A percentile compares a stretch with the other conserved stretches of the same genome.
These are phyloP conservation scores for Proteles cristata DNA, from an alignment of 2,113 vertebrate genomes.

Conservation along the genomic window DNA sequence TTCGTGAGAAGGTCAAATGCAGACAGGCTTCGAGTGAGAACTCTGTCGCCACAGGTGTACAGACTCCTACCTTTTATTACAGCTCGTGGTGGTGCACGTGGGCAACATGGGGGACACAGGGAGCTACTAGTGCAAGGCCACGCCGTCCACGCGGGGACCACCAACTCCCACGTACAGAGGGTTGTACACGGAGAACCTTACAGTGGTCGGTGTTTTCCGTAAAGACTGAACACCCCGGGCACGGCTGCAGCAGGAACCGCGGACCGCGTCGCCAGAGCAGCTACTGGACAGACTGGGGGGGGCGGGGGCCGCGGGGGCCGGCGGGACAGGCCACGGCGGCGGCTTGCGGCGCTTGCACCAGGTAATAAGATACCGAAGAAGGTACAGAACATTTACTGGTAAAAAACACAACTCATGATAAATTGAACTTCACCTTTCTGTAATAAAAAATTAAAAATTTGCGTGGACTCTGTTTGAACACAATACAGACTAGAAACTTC, in stretches of 20 bases:
- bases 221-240: constrained; percentile 59
- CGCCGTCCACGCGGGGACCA: constrained; percentile 66
- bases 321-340: constrained; percentile 44
- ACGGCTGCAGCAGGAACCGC: constrained; percentile 68
- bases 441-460: constrained; percentile 71
- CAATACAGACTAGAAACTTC: constrained; percentile 68
- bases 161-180: constrained; percentile 77
- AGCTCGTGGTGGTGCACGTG: constrained; percentile 58
- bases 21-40: neutral
- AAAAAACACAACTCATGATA: constrained; percentile 79
- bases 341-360: constrained; percentile 75
- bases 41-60: neutral
- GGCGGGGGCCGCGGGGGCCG: constrained; percentile 63
- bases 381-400: constrained; percentile 76
- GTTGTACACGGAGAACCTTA: constrained; percentile 77
- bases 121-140: neutral
- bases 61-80: constrained; percentile 83
- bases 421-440: constrained; percentile 79
- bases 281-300: constrained; percentile 65
- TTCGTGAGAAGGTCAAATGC: rapidly evolving
- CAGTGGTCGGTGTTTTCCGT: constrained; percentile 67
- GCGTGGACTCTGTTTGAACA: constrained; percentile 79
- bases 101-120: neutral
- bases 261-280: constrained; percentile 63
- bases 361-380: constrained; percentile 68